Evolutionary conservation across 2,113 vertebrate genomes (phyloP), one percentile per base, ranked within the genome.

Genomic region (Turnix velox): DNA sequence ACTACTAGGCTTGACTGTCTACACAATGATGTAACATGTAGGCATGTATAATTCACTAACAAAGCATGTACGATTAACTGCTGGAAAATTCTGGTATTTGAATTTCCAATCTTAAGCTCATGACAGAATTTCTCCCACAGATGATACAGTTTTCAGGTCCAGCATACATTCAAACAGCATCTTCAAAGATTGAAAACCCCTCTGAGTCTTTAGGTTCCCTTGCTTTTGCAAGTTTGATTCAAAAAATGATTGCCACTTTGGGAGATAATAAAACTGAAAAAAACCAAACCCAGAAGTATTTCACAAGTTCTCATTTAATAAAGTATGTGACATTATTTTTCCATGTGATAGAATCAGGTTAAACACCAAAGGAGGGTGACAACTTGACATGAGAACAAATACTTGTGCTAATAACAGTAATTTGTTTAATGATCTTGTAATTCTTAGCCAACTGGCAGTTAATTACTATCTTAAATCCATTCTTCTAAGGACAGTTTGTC

Each of bases 401-500:
- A 84, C 61, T 59, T 61, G 31, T 55, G 43, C 57, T 92, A 91
- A 94, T 93, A 95, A 96, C 33, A 92, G 92, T 79, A 92, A 95
- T 97, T 94, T 94, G 39, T 88, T 94, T 77, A 49, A 51, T 62
- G 72, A 95, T 95, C 79, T 79, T 90, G 52, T 72, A 91, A 88
- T 91, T 91, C 46, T 54, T 91, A 73, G 72, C 84, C 78, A 87
- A 90, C 58, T 51, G 73, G n/a, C 48, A 68, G 63, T 81, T 88
- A 97, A 97, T 79, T 93, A 89, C 74, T 77, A 79, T 48, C 54
- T 61, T 79, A 88, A 92, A 93, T 51, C 35, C 22, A 52, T 28
- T 93, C 39, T 75, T 93, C 85, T 78, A 31, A 37, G 61, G 54
- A 79, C 57, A 82, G 17, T 88, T 88, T 90, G 94, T 93, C 65